phyloP scores from a whole-genome alignment of 53 echinoderm and acorn worm genomes.

The Antedon mediterranea region DNA sequence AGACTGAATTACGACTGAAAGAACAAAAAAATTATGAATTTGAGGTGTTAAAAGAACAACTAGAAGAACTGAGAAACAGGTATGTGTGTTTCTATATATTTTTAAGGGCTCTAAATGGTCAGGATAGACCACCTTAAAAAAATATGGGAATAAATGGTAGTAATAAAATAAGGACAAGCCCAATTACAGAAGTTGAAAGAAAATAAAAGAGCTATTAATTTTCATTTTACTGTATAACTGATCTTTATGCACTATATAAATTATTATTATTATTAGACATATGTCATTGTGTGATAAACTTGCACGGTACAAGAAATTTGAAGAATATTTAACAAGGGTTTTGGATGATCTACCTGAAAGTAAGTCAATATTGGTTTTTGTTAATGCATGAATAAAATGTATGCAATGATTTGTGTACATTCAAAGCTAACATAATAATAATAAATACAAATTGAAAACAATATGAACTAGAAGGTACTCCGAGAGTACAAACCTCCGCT shows the following conservation, averaged over 20 bases:
- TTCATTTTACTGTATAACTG: background rate
- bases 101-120: no score
- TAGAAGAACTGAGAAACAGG: slow-evolving; percentile 61
- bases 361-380: slow-evolving; percentile 25
- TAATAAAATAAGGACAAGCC: no score
- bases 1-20: slow-evolving; percentile 74
- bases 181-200: no score
- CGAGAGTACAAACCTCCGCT: no score
- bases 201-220: background rate
- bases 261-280: slow-evolving; percentile 38
- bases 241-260: background rate
- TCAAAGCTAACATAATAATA: background rate
- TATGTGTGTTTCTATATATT: slow-evolving; percentile 2
- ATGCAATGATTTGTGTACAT: background rate
- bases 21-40: slow-evolving; percentile 80
- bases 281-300: slow-evolving; percentile 52
- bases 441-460: background rate
- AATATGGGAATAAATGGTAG: no score
- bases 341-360: slow-evolving; percentile 88
- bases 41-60: slow-evolving; percentile 50
- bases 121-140: no score
- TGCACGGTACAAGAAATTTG: slow-evolving; percentile 79
- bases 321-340: slow-evolving; percentile 90
- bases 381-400: background rate
- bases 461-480: no score